phyloP scores from a whole-genome alignment of 1,140 invertebrate species.

The Ptiloglossa arizonensis region DNA sequence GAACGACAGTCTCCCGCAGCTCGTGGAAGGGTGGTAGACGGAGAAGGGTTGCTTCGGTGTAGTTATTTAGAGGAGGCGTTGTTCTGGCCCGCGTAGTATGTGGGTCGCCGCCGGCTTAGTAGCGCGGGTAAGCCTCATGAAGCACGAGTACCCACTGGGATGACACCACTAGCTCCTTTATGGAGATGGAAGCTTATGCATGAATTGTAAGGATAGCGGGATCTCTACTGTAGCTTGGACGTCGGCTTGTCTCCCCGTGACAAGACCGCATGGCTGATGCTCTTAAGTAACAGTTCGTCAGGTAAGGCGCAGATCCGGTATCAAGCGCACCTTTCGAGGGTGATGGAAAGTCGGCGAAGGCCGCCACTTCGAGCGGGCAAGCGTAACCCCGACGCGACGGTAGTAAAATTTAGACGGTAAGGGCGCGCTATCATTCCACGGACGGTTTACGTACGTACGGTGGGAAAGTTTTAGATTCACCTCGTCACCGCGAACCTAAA shows the following conservation, averaged over 20 bases:
- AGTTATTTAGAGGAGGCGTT: conserved; percentile 64
- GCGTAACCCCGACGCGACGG: conserved; percentile 33
- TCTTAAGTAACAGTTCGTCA: conserved; percentile 59
- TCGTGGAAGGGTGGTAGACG: neutral
- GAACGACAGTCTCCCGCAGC: conserved; percentile 11
- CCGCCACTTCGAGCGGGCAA: conserved; percentile 2
- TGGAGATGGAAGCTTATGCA: conserved; percentile 78
- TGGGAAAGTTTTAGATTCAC: conserved; percentile 43
- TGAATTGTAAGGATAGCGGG: conserved; percentile 70
- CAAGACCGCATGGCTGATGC: conserved; percentile 28
- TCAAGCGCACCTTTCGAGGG: conserved; percentile 2
- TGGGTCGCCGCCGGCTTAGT: conserved; percentile 73
- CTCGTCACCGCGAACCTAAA: conserved; percentile 38
- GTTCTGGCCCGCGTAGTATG: conserved; percentile 69
- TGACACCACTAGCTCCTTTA: conserved; percentile 74
- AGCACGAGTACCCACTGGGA: conserved; percentile 72
- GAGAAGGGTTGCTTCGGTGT: conserved; percentile 38
- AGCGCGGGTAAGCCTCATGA: conserved; percentile 71
- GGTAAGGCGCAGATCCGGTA: conserved; percentile 20
- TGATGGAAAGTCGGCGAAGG: neutral
- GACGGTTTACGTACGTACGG: conserved; percentile 29
- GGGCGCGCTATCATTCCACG: conserved; percentile 24
- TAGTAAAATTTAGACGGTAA: conserved; percentile 50
- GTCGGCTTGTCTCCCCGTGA: conserved; percentile 22
- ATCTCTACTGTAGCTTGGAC: conserved; percentile 48